A percentile compares a stretch with the other conserved stretches of the same genome.
Conservation (phyloP, 2,113 vertebrate species). For the Trachemys scripta region DNA sequence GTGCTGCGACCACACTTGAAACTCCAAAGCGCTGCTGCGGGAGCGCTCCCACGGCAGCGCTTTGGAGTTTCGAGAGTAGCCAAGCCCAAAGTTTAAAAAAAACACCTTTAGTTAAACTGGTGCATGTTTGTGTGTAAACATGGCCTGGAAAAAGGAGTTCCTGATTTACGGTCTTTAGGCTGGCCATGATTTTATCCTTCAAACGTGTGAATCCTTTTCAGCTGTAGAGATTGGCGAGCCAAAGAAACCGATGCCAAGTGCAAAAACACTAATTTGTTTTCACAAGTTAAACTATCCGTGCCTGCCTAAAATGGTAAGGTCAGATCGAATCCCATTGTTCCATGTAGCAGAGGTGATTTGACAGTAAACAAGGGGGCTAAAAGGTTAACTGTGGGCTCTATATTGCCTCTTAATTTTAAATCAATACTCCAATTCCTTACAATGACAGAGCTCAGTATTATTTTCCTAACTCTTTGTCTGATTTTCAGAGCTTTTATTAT, state of each 20-base stretch:
- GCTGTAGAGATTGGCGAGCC: background rate
- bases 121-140: too few species aligned
- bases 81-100: too few species aligned
- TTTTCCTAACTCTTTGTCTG: background rate
- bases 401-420: slow-evolving; percentile 49
- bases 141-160: background rate
- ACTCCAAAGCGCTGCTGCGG: too few species aligned
- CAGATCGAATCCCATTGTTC: background rate
- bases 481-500: background rate
- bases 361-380: background rate
- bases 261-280: background rate
- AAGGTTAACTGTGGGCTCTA: slow-evolving; percentile 18
- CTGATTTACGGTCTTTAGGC: background rate
- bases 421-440: slow-evolving; percentile 32
- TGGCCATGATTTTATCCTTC: background rate
- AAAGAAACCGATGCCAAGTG: background rate
- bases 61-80: too few species aligned
- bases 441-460: background rate
- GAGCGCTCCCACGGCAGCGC: too few species aligned
- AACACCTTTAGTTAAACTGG: too few species aligned
- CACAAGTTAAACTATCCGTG: background rate
- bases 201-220: background rate
- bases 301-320: background rate
- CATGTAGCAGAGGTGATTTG: background rate
- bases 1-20: too few species aligned